Base-by-base conservation (phyloP, 2,113 vertebrate genomes). In the Plecotus auritus region DNA sequence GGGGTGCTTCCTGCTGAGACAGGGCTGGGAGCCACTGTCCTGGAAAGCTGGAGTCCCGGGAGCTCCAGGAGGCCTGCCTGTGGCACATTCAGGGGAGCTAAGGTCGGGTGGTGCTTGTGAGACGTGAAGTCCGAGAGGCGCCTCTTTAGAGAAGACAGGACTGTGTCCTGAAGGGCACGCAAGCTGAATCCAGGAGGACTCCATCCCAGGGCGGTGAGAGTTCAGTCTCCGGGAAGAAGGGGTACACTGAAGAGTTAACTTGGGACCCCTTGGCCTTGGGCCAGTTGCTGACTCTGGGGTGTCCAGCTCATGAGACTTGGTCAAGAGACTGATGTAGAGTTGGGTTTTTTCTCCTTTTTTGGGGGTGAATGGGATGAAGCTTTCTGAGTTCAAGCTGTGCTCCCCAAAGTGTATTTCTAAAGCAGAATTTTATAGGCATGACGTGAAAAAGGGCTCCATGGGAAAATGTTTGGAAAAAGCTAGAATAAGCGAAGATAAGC, bases 161-260 rank as follows among this genome's bases (percentile, higher is more conserved):
- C 35, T 32, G 35, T 26, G 59, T 45, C 26, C 0, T 7, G 20
- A 37, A 20, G 32, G 26, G 13, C 35, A 5, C 2, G 0, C 4
- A 26, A 16, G 40, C 22, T 11, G 47, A 40, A 5, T 30, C 69
- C 17, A 37, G 73, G 45, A 73, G 26, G 70, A 6, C 42, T 66
- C 47, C 35, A 4, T 37, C 47, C 56, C 18, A 32, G 49, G 69
- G n/a, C 9, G 0, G 8, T 1, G 47, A 61, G 51, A 61, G 17
- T 4, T 51, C 26, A 23, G n/a, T 22, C 80, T 73, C 6, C 42
- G 23, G 11, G 47, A 77, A 17, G 70, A 42, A 18, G 47, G 12
- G 1, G 8, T 17, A 13, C 42, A 0, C 0, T 4, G 23, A 76
- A 59, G 72, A 28, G 42, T 54, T 26, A 13, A 35, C 1, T 64